These are phyloP conservation scores for Antheraea yamamai DNA, from an alignment of 2,888 invertebrate genomes.

Conservation along the genomic window DNA sequence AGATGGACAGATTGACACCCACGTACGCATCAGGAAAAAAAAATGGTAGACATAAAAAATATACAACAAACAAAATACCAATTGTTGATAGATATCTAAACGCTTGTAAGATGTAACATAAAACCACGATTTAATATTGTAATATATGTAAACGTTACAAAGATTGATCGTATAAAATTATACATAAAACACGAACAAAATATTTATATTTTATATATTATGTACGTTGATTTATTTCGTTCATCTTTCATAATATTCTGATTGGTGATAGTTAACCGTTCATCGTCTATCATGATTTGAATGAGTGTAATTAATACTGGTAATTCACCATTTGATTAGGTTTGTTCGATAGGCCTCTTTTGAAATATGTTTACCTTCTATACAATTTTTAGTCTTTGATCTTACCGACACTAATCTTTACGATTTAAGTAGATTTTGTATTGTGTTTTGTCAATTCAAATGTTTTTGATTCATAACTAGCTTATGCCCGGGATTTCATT, in stretches of 20 bases:
- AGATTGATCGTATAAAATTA: background rate
- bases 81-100: background rate
- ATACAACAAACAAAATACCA: background rate
- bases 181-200: constrained; percentile 1
- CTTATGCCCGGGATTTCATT: too few species aligned
- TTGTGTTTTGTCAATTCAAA: background rate
- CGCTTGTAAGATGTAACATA: background rate
- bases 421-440: background rate
- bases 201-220: constrained; percentile 17
- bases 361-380: constrained; percentile 2
- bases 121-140: background rate
- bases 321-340: constrained; percentile 23
- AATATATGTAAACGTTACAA: constrained; percentile 4
- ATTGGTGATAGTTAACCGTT: constrained; percentile 6
- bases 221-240: constrained; percentile 4
- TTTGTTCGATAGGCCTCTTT: constrained; percentile 11
- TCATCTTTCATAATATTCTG: constrained; percentile 18
- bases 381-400: constrained; percentile 1
- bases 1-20: background rate
- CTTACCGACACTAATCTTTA: background rate
- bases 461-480: background rate
- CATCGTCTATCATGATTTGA: constrained; percentile 23
- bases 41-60: background rate
- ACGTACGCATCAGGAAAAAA: background rate
- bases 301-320: constrained; percentile 21